Base-by-base conservation (phyloP, 1,140 invertebrate species). In the Drosophila tristis region DNA sequence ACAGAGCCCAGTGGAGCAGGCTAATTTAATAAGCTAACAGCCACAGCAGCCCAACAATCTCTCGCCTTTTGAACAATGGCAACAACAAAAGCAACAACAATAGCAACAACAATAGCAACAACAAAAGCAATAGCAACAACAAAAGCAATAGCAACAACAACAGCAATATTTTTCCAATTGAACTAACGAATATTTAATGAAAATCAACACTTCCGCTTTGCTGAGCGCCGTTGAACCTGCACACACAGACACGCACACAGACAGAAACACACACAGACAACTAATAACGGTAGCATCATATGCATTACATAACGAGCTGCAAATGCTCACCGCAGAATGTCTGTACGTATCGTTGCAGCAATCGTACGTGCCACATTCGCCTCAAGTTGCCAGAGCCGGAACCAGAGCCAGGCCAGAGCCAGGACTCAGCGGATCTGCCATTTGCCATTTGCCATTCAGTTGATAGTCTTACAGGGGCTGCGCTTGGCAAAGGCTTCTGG, bases 251-350 rank as follows among this genome's bases (percentile, higher is more conserved):
- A 16, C 31, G 49, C 42, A 58, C 53, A 42, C 53, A 47, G 35
- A 42, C 53, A 47, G 35, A n/a, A 25, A 42, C 45, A 60, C 9
- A 23, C 44, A 54, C 48, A 45, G n/a, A 43, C 57, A 70, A 72
- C 78, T 61, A 66, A 78, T 78, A 78, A 71, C 39, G 35, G 42
- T 42, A 42, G 55, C 54, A 45, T 45, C 71, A 61, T 65, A 50
- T 25, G 23, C 23, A 25, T 72, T 54, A 61, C 55, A 56, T 81
- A 87, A 87, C 82, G 82, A 86, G 78, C 82, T 87, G 75, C 78
- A 87, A 87, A 86, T 86, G 74, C 62, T 82, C 63, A 74, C 81
- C 82, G 54, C 84, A 89, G 67, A 79, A 66, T 87, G 74, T 79
- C 57, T 73, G 75, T 60, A 29, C 60, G 65, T 79, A 76, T 73